A percentile compares a stretch with the other conserved stretches of the same genome.
These are phyloP conservation scores for Drosophila neutralis DNA, from an alignment of 2,888 invertebrate species.

Conservation along the genomic window DNA sequence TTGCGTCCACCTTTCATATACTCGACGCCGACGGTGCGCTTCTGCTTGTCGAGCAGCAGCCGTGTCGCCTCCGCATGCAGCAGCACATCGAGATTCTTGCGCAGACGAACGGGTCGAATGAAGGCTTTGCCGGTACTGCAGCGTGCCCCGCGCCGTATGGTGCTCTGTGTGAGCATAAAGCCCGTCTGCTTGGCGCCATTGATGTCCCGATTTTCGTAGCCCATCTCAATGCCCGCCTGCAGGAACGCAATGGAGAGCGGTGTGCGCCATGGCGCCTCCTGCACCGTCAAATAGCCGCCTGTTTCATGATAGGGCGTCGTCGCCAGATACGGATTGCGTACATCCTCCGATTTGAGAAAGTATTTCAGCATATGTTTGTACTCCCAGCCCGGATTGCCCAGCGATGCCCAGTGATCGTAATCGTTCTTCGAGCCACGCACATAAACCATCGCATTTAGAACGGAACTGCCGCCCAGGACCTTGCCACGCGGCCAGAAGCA, in stretches of 20 bases:
- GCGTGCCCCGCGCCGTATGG: conserved; percentile 92
- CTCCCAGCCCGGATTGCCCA: conserved; percentile 95
- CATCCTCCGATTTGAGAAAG: conserved; percentile 94
- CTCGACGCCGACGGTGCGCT: conserved; percentile 91
- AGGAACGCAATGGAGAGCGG: conserved; percentile 93
- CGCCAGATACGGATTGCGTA: conserved; percentile 92
- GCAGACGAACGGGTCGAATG: conserved; percentile 91
- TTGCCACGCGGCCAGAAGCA: conserved; percentile 97
- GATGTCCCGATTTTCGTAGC: conserved; percentile 92
- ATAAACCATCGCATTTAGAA: conserved; percentile 96
- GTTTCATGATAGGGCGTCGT: conserved; percentile 90
- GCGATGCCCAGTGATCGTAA: conserved; percentile 93
- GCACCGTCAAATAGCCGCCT: conserved; percentile 93
- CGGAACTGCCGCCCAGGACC: conserved; percentile 94
- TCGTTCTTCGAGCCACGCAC: conserved; percentile 94
- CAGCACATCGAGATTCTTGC: conserved; percentile 92
- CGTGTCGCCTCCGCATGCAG: conserved; percentile 91
- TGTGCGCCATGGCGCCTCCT: conserved; percentile 93
- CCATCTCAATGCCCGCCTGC: conserved; percentile 92
- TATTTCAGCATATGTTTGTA: conserved; percentile 93
- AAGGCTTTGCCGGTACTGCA: conserved; percentile 96
- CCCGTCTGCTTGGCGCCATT: conserved; percentile 94
- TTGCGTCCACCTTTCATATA: conserved; percentile 88
- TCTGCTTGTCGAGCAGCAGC: conserved; percentile 89
- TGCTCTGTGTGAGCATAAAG: conserved; percentile 94